These are phyloP conservation scores for Miltochrista miniata DNA, from an alignment of 2,888 invertebrate species.

Conservation along the genomic window DNA sequence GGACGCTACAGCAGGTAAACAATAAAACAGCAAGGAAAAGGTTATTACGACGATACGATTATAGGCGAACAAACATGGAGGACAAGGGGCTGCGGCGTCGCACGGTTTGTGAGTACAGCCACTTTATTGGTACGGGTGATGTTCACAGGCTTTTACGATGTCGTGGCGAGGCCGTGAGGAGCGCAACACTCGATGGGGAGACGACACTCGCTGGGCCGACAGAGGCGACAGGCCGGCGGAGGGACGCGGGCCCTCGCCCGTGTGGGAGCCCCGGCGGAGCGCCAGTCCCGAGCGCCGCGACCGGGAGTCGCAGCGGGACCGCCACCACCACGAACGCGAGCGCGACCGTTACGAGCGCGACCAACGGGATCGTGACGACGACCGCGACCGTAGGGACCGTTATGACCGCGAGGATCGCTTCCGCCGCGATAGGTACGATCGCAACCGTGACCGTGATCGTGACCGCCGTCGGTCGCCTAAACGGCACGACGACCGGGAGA, in stretches of 20 bases:
- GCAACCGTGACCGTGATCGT: slow-evolving; percentile 36
- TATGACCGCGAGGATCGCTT: slow-evolving; percentile 41
- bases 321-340: slow-evolving; percentile 37
- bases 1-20: slow-evolving; percentile 62
- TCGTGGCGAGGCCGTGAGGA: slow-evolving; percentile 75
- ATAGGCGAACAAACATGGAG: slow-evolving; percentile 49
- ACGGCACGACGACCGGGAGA: slow-evolving; percentile 46
- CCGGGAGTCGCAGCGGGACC: slow-evolving; percentile 29
- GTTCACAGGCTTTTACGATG: slow-evolving; percentile 74
- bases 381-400: slow-evolving; percentile 44
- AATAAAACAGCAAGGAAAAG: slow-evolving; percentile 48
- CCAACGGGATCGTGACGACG: slow-evolving; percentile 24
- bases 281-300: slow-evolving; percentile 51
- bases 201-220: slow-evolving; percentile 26
- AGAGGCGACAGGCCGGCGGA: slow-evolving; percentile 33
- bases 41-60: slow-evolving; percentile 52
- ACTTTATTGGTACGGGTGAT: slow-evolving; percentile 66
- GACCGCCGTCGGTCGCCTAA: slow-evolving; percentile 37
- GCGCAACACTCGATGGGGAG: slow-evolving; percentile 65
- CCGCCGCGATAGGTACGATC: slow-evolving; percentile 44
- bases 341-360: slow-evolving; percentile 40
- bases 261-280: slow-evolving; percentile 67
- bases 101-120: slow-evolving; percentile 56
- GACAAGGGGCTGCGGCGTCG: slow-evolving; percentile 35
- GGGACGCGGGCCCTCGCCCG: slow-evolving; percentile 58